A percentile compares a stretch with the other conserved stretches of the same genome.
phyloP scores from a whole-genome alignment of 2,888 invertebrate genomes.

The Dicyrtoma fusca region DNA sequence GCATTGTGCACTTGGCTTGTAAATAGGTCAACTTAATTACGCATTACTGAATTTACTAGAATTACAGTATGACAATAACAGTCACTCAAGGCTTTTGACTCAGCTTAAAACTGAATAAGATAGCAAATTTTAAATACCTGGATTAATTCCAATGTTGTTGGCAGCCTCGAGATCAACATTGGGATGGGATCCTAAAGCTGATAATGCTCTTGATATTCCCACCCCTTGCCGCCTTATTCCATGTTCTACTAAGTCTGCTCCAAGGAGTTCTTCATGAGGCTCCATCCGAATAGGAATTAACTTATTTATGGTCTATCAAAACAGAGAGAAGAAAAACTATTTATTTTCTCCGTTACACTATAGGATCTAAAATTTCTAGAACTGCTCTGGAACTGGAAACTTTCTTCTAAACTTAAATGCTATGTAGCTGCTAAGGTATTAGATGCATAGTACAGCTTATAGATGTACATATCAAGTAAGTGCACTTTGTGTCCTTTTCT shows the following conservation, averaged over 20 bases:
- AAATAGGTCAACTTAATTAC: no score
- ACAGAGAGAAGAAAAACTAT: neutral
- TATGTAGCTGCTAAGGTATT: no score
- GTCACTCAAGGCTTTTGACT: neutral
- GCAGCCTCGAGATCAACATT: constrained; percentile 54
- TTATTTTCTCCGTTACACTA: neutral
- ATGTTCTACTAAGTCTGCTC: constrained; percentile 88
- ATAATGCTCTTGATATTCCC: constrained; percentile 59
- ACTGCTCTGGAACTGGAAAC: no score
- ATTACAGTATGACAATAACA: neutral
- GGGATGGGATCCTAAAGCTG: constrained; percentile 57
- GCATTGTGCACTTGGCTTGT: no score
- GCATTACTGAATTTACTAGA: no score
- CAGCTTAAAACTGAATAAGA: neutral
- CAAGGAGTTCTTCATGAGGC: constrained; percentile 77
- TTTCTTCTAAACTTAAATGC: no score
- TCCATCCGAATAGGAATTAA: constrained; percentile 83
- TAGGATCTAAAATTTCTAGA: no score
- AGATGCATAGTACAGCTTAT: no score
- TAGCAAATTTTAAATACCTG: constrained; percentile 45
- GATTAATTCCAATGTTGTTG: constrained; percentile 55
- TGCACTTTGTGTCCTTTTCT: constrained; percentile 55
- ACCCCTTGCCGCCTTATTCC: constrained; percentile 68
- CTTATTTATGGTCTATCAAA: constrained; percentile 63
- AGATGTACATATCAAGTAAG: no score